Percentiles rank a stretch among this genome's conserved stretches.
Conservation (phyloP, 2,797 vertebrate species). For the Macrochelys suwanniensis region DNA sequence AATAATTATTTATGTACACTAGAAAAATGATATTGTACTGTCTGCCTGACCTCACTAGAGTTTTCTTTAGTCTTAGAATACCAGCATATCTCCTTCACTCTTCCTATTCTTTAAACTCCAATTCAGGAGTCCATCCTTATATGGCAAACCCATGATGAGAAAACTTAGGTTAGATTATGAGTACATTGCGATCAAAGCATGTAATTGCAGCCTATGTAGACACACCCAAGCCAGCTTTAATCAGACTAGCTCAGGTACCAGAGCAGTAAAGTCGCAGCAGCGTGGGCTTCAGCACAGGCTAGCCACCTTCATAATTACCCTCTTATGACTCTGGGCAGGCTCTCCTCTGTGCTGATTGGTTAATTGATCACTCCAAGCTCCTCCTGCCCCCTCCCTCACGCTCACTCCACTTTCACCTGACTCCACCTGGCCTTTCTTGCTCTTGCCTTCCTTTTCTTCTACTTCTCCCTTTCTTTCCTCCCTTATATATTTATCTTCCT, state of each 20-base stretch:
- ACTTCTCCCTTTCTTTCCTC: not conserved
- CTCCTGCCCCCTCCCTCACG: not conserved
- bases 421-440: slow-evolving; percentile 20
- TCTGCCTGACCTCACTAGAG: not conserved
- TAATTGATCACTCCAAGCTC: no score
- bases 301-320: not conserved
- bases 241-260: not conserved
- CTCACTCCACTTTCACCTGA: not conserved
- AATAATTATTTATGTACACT: not conserved
- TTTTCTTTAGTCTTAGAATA: not conserved
- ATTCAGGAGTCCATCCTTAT: not conserved
- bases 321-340: not conserved
- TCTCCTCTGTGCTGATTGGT: no score
- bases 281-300: not conserved
- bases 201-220: not conserved
- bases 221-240: not conserved
- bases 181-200: not conserved
- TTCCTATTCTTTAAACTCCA: not conserved
- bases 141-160: not conserved
- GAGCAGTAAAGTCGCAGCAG: no score
- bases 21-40: not conserved
- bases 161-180: not conserved
- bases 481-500: not conserved
- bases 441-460: not conserved
- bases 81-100: not conserved